Percentiles rank a stretch among this genome's conserved stretches.
These are phyloP conservation scores for Arge pagana DNA, from an alignment of 2,888 invertebrate species.

Conservation along the genomic window DNA sequence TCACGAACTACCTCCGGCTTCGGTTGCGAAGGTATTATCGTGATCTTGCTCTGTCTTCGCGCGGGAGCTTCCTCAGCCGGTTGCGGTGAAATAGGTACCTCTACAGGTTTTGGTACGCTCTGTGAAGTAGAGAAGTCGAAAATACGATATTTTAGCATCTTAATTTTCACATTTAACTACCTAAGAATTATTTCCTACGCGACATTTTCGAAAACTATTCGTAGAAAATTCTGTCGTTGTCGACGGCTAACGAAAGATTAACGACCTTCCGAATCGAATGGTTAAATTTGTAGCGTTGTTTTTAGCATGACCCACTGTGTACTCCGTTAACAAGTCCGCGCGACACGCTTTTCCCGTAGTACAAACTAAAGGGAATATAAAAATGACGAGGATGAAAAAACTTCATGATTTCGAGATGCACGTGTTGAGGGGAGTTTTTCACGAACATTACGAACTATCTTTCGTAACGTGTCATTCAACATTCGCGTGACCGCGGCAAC, in stretches of 20 bases:
- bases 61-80: slow-evolving; percentile 33
- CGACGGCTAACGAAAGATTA: slow-evolving; percentile 14
- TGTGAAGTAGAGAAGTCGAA: slow-evolving; percentile 21
- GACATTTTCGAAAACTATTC: too few species aligned
- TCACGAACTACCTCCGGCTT: slow-evolving; percentile 37
- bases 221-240: not conserved
- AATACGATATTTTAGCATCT: not conserved
- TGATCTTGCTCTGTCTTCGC: slow-evolving; percentile 58
- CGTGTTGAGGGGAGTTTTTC: too few species aligned
- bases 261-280: slow-evolving; percentile 17
- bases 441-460: too few species aligned
- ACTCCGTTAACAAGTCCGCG: slow-evolving; percentile 2
- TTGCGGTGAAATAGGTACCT: slow-evolving; percentile 32
- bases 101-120: slow-evolving; percentile 52
- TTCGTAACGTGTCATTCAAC: too few species aligned
- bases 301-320: slow-evolving; percentile 8
- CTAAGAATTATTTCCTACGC: not conserved
- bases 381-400: too few species aligned
- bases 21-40: slow-evolving; percentile 57
- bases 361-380: too few species aligned
- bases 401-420: too few species aligned
- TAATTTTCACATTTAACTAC: not conserved
- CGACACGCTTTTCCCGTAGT: not conserved
- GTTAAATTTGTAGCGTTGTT: slow-evolving; percentile 22
- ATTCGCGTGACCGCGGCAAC: too few species aligned